Evolutionary conservation across 2,888 invertebrate genomes (phyloP).

Genomic region (Noctua comes): DNA sequence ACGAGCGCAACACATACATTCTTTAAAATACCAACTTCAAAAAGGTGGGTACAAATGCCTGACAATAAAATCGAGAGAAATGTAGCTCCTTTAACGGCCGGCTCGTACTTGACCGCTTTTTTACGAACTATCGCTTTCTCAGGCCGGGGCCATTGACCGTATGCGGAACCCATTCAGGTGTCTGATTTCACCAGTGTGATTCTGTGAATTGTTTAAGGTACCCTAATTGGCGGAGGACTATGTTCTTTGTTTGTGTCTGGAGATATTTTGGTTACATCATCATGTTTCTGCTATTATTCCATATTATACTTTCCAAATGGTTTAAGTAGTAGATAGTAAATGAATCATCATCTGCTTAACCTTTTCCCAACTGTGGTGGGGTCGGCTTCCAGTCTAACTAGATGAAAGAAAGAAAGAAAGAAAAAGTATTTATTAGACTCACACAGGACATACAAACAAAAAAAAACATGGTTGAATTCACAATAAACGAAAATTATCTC

Average conservation of each 20-base stretch:
- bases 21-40: not conserved
- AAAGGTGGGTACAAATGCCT: not conserved
- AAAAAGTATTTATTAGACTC: too few relatives aligned
- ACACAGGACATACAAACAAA: too few relatives aligned
- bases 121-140: conserved; percentile 64
- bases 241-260: not conserved
- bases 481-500: too few relatives aligned
- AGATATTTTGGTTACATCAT: not conserved
- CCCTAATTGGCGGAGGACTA: conserved; percentile 17
- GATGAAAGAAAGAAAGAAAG: too few relatives aligned
- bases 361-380: too few relatives aligned
- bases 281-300: not conserved
- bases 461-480: too few relatives aligned
- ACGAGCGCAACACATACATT: not conserved
- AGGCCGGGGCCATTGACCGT: conserved; percentile 54
- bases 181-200: conserved; percentile 57
- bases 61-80: conserved; percentile 44
- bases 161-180: conserved; percentile 59
- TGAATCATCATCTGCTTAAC: too few relatives aligned
- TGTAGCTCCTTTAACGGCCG: conserved; percentile 47
- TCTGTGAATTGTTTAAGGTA: conserved; percentile 40
- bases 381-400: too few relatives aligned
- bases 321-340: too few relatives aligned
- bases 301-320: too few relatives aligned
- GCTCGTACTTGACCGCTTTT: conserved; percentile 64